Evolutionary conservation across 1,140 invertebrate genomes (phyloP), one percentile per base, ranked within the genome.

Genomic region (Neotoxoptera formosana): DNA sequence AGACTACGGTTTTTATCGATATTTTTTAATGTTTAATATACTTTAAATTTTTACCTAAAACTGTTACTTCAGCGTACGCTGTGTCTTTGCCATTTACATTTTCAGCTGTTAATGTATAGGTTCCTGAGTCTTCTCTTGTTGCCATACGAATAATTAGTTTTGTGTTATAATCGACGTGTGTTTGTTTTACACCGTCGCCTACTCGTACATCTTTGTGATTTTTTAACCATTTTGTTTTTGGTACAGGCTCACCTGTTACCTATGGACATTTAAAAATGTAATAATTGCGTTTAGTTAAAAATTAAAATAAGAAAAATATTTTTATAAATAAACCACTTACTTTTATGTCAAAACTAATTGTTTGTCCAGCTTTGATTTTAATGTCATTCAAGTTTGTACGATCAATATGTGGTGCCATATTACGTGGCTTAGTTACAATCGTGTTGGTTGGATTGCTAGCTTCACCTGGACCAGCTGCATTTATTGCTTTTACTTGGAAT

Each of bases 71-170:
- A 0, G 99, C 98, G 93, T 98, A 97, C 25, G 98, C 99, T 36
- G 97, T 97, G 94, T 99, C 99, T 95, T 97, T 97, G 30, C 99
- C 99, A 94, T 98, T 99, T 48, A 96, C 96, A 95, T 99, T 99
- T 95, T 99, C 98, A 76, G 99, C 98, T 45, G 97, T 97, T 91
- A 99, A 96, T 14, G 97, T 98, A 95, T 99, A 99, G 89, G 97
- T 96, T 41, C 99, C 99, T 81, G 98, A 97, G 95, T 99, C 99
- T 0, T 96, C 96, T 88, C 99, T 96, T 7, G 97, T 98, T 0
- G 99, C 98, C 94, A 97, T 97, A 87, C 97, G 96, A 48, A 99
- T 98, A 94, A 96, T 97, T 60, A 99, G 95, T 94, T 98, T 98
- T 0, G 98, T 99, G 94, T 98, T 97, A 95, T 99, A 99, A 94